Base-by-base conservation (phyloP, 1,140 invertebrate species). In the Tetragonula clypearis region DNA sequence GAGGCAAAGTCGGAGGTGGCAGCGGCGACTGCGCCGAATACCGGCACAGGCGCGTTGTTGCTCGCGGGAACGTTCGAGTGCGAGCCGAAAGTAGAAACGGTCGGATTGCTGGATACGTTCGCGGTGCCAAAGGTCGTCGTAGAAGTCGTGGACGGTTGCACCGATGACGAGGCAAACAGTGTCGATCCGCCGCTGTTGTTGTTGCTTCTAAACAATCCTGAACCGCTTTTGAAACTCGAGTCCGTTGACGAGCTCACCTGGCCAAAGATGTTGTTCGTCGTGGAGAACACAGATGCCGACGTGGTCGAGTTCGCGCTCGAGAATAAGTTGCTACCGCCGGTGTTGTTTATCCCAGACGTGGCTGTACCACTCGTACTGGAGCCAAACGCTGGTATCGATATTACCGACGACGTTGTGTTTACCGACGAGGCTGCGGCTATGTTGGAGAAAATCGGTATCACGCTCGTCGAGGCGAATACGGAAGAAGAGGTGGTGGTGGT, bases 1-100 rank as follows among this genome's bases (percentile, higher is more conserved):
- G 85, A 11, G n/a, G 87, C 87, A n/a, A 91, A 92, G 0, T 35
- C 74, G 0, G 89, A 21, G 0, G 86, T 69, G 0, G 75, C 30
- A 8, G 84, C 72, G 23, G 35, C 86, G 0, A 79, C 55, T 1
- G 72, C 56, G 15, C 85, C 83, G 26, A 92, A 92, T 35, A 9
- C 58, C 3, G 89, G 53, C 0, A 84, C 65, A 0, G 84, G 26
- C 2, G 73, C 35, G 56, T 75, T 79, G 53, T 75, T 79, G 53
- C 41, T 76, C 3, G 8, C 14, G 17, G 89, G 69, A 58, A n/a
- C 23, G 0, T 17, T 66, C 1, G 72, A 26, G 21, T 35, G 35
- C 35, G 79, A 26, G 23, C 85, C 82, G 12, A 88, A 88, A 17
- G 30, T 26, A 5, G 21, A 56, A 23, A 21, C 14, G 30, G 21